Evolutionary conservation across 2,888 invertebrate genomes (phyloP), one percentile per base, ranked within the genome.

Genomic region (Leptinotarsa peninsularis): DNA sequence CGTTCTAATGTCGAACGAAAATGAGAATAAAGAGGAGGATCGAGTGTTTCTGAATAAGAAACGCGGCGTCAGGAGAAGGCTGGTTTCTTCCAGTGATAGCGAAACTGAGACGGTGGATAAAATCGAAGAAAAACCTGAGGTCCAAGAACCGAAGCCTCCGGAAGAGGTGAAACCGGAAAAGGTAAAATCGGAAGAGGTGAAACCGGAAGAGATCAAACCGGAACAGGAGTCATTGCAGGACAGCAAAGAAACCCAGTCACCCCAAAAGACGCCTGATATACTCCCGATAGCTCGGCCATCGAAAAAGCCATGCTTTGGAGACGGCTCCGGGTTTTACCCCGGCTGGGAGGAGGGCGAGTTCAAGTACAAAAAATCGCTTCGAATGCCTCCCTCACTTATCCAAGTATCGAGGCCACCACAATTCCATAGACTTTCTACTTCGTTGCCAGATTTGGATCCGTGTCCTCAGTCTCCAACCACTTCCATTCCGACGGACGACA

Each of bases 311-410:
- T 89, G 90, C 50, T 93, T 93, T 84, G 94, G 93, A 4, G 93
- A 93, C 85, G 93, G 93, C 50, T 92, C 93, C 60, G 93, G 93
- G 84, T 94, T 94, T 83, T 91, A 92, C 81, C 94, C 94, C 0
- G 94, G 94, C 0, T 95, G 95, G 95, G 94, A 95, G 88, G 94
- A 95, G 85, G 95, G 95, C 84, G 91, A 96, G 21, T 95, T 94
- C 84, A 93, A 92, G 82, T 96, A 94, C 84, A 96, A 96, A 86
- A 91, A 94, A 81, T 94, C 95, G 0, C 88, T 96, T 21, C 91
- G 96, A 82, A 94, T 96, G 91, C 96, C 96, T 2, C 91, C 93
- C 52, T 92, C 94, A 81, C 89, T 96, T 70, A 96, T 96, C 81
- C 94, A 94, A 56, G 94, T 96, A 73, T 93, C 94, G 50, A 91